phyloP scores from a whole-genome alignment of 2,113 vertebrate species.

The Pyxicephalus adspersus region DNA sequence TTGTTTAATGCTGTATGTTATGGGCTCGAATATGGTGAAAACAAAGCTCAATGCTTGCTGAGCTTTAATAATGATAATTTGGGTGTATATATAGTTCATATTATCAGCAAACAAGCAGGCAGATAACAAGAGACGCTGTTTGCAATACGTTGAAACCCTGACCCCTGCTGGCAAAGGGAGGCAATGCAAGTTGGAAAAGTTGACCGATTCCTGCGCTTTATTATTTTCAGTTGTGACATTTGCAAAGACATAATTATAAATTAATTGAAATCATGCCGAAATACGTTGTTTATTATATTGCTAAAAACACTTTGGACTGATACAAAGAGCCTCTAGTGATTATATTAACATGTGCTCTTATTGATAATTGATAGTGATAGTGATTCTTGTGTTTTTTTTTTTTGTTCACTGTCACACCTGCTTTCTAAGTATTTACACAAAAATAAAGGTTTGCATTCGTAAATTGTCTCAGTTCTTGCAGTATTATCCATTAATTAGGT shows the following conservation, averaged over 20 bases:
- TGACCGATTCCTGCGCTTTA: neutral
- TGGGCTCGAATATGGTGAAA: too few species aligned
- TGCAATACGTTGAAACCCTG: conserved; percentile 2
- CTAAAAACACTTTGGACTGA: neutral
- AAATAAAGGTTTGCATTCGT: neutral
- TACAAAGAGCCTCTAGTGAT: neutral
- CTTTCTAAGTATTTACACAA: neutral
- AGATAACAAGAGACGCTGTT: neutral
- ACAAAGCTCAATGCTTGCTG: neutral
- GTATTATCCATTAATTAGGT: conserved; percentile 42
- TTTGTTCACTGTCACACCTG: neutral
- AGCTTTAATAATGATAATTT: neutral
- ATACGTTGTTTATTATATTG: too few species aligned
- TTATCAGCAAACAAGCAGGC: neutral
- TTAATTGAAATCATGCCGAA: neutral
- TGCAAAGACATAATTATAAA: neutral
- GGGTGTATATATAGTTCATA: neutral
- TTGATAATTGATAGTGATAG: too few species aligned
- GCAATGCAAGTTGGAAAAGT: neutral
- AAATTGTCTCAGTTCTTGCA: neutral
- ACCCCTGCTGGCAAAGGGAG: conserved; percentile 38
- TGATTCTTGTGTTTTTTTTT: neutral
- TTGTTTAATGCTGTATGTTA: too few species aligned
- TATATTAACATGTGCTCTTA: neutral
- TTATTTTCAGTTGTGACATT: neutral